phyloP scores from a whole-genome alignment of 1,140 invertebrate species.

The Hirudo medicinalis region DNA sequence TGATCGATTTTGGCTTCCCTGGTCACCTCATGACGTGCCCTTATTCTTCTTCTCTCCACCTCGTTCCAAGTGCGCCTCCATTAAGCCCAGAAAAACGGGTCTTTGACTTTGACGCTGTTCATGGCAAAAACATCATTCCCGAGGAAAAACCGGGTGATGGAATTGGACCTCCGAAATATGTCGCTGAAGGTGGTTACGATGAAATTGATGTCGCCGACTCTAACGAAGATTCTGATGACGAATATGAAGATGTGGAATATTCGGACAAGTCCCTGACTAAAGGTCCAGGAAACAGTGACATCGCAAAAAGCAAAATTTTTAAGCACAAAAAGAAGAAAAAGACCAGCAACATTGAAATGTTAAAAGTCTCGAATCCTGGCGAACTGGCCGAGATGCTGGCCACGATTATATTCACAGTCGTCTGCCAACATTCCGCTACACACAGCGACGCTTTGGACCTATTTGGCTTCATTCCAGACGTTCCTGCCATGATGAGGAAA shows the following conservation, averaged over 20 bases:
- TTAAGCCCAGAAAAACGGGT: background rate
- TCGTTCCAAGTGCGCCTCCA: background rate
- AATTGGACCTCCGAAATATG: too few species aligned
- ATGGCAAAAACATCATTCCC: background rate
- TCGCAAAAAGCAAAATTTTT: background rate
- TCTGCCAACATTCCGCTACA: slow-evolving; percentile 15
- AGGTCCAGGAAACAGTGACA: too few species aligned
- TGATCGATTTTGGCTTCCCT: slow-evolving; percentile 13
- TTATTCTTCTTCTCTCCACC: background rate
- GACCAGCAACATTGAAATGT: background rate
- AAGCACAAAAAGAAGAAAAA: background rate
- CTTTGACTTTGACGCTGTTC: background rate
- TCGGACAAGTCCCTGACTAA: too few species aligned
- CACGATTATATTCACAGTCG: slow-evolving; percentile 13
- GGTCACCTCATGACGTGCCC: background rate
- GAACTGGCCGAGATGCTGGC: slow-evolving; percentile 12
- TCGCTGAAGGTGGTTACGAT: background rate
- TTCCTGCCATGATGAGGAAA: slow-evolving; percentile 20
- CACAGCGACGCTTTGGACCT: slow-evolving; percentile 14
- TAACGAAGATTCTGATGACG: background rate
- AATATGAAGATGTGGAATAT: too few species aligned
- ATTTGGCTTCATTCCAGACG: slow-evolving; percentile 16
- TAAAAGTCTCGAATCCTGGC: background rate
- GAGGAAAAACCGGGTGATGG: background rate
- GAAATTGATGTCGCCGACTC: background rate